Evolutionary conservation across 2,888 invertebrate genomes (phyloP).

Genomic region (Coelopa pilipes): DNA sequence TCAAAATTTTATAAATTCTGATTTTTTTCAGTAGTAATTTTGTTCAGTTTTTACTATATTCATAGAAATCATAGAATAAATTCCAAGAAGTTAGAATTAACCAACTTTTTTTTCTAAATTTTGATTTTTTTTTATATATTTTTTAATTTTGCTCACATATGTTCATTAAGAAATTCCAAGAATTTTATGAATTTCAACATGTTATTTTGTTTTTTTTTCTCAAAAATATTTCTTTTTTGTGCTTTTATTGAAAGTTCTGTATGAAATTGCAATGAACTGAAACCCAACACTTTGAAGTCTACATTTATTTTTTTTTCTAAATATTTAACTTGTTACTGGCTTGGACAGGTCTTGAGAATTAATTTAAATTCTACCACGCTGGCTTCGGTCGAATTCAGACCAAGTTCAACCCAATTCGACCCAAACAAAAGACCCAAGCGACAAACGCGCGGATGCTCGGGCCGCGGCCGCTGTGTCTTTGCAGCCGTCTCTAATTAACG

Average conservation of each 20-base stretch:
- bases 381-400: too few species aligned
- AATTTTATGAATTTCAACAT: neutral
- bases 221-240: constrained; percentile 1
- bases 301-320: too few species aligned
- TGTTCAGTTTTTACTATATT: too few species aligned
- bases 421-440: constrained; percentile 12
- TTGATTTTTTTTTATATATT: too few species aligned
- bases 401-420: neutral
- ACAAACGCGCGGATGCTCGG: neutral
- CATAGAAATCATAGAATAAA: too few species aligned
- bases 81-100: neutral
- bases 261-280: too few species aligned
- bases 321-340: neutral
- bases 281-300: too few species aligned
- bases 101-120: neutral
- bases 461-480: neutral
- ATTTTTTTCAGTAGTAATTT: neutral
- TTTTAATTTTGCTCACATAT: too few species aligned
- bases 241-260: neutral
- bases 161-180: too few species aligned
- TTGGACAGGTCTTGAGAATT: neutral
- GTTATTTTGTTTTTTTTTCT: neutral
- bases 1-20: neutral
- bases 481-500: neutral
- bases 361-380: neutral